These are phyloP conservation scores for Drosophila setosimentum DNA, from an alignment of 2,888 invertebrate genomes.

Conservation along the genomic window DNA sequence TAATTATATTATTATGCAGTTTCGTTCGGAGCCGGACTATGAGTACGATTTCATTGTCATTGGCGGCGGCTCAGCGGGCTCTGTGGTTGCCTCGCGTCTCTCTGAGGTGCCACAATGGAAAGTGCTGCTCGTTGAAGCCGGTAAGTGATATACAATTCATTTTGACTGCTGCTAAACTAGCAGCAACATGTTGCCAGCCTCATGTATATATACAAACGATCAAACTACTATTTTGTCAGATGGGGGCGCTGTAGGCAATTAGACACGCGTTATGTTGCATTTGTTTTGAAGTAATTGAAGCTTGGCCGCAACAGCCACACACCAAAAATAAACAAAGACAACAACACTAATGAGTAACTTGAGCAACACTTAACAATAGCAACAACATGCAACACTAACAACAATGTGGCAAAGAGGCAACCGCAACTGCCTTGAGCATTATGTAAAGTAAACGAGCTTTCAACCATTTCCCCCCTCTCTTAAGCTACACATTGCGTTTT, in stretches of 20 bases:
- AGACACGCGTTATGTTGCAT: constrained; percentile 74
- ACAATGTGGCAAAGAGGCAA: constrained; percentile 66
- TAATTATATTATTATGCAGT: constrained; percentile 63
- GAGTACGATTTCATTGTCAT: constrained; percentile 85
- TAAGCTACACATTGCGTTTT: constrained; percentile 3
- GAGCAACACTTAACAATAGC: constrained; percentile 63
- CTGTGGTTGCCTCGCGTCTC: constrained; percentile 84
- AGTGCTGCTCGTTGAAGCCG: constrained; percentile 85
- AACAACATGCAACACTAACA: constrained; percentile 60
- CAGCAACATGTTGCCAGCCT: constrained; percentile 49
- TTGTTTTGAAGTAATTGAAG: constrained; percentile 78
- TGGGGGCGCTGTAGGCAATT: constrained; percentile 60
- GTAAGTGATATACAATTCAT: constrained; percentile 74
- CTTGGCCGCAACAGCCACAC: constrained; percentile 63
- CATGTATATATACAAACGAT: constrained; percentile 16
- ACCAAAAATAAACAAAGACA: constrained; percentile 38
- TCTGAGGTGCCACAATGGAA: constrained; percentile 85
- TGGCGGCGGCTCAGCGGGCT: constrained; percentile 85
- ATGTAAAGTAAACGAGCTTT: constrained; percentile 69
- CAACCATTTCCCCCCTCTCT: constrained; percentile 14
- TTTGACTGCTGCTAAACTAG: constrained; percentile 23
- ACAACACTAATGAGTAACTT: constrained; percentile 58
- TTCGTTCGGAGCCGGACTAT: constrained; percentile 84
- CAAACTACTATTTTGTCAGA: constrained; percentile 17
- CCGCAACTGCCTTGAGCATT: constrained; percentile 73